phyloP scores from a whole-genome alignment of 2,797 vertebrate species.

The Catharus ustulatus region DNA sequence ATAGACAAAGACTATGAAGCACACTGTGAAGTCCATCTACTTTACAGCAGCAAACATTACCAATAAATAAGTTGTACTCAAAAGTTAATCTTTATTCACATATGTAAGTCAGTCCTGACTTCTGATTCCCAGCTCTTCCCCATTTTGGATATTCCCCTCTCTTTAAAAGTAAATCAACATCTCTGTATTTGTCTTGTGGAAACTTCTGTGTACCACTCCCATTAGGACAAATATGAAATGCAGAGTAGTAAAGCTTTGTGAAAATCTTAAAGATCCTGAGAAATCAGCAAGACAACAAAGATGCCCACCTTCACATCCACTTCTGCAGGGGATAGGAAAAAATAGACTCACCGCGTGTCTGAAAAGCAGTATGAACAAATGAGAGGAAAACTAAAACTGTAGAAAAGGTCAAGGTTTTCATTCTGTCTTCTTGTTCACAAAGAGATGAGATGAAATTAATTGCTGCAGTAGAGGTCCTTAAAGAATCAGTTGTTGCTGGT shows the following conservation, averaged over 20 bases:
- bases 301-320: neutral
- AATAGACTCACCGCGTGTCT: slow-evolving; percentile 73
- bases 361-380: slow-evolving; percentile 22
- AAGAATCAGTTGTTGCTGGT: neutral
- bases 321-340: neutral
- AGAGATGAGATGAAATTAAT: neutral
- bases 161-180: neutral
- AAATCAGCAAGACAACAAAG: neutral
- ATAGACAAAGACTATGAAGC: neutral
- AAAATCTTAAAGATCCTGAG: neutral
- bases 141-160: neutral
- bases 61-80: neutral
- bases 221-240: neutral
- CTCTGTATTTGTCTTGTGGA: neutral
- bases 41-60: neutral
- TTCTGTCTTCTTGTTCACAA: slow-evolving; percentile 45
- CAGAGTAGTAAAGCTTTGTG: neutral
- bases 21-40: neutral
- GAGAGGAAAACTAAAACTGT: slow-evolving; percentile 73
- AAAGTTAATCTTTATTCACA: neutral
- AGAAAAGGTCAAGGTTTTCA: slow-evolving; percentile 58
- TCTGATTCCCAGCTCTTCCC: neutral
- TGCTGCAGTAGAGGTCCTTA: neutral
- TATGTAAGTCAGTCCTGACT: neutral
- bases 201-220: neutral